phyloP scores from a whole-genome alignment of 2,888 invertebrate genomes.

The Tridacna crocea region DNA sequence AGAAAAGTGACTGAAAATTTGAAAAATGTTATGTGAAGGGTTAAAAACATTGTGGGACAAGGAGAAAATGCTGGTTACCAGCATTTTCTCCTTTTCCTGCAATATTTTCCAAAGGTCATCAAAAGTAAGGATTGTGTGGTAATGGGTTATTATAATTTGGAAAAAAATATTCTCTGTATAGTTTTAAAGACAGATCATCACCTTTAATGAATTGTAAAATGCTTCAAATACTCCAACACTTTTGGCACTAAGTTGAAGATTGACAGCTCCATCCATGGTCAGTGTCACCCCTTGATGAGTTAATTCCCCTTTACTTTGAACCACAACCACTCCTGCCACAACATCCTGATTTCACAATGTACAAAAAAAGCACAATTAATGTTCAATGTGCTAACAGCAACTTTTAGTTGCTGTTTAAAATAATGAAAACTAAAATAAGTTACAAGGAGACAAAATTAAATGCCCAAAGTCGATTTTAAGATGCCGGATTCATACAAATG shows the following conservation, averaged over 20 bases:
- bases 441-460: neutral
- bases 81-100: too few species aligned
- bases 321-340: slow-evolving; percentile 92
- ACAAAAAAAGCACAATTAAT: neutral
- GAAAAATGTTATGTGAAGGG: too few species aligned
- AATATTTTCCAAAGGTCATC: too few species aligned
- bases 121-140: too few species aligned
- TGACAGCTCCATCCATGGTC: slow-evolving; percentile 94
- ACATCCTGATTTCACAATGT: slow-evolving; percentile 88
- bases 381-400: neutral
- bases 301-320: slow-evolving; percentile 91
- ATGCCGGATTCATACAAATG: too few species aligned
- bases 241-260: slow-evolving; percentile 95
- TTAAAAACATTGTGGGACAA: too few species aligned
- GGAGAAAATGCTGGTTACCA: too few species aligned
- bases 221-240: slow-evolving; percentile 97
- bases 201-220: slow-evolving; percentile 97
- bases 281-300: slow-evolving; percentile 96
- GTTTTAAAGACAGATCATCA: slow-evolving; percentile 79
- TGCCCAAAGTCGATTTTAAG: too few species aligned
- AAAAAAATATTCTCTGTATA: neutral
- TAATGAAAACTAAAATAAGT: neutral
- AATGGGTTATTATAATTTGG: neutral
- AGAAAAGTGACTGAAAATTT: too few species aligned
- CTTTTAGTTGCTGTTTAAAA: neutral